Conservation (phyloP, 1,140 invertebrate species). For the Metopolophium dirhodum region DNA sequence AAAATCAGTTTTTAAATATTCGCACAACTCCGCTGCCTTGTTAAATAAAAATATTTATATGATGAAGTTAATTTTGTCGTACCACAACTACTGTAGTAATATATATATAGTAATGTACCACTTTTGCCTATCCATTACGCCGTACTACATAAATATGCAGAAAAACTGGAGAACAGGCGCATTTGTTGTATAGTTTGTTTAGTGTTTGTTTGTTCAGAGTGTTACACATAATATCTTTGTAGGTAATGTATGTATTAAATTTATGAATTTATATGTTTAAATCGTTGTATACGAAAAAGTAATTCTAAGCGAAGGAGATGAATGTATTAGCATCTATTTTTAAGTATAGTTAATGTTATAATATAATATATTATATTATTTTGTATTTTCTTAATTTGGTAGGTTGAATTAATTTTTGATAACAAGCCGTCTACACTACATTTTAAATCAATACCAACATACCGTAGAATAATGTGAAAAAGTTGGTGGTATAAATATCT, state of each 20-base stretch:
- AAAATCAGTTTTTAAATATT: neutral
- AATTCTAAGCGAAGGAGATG: neutral
- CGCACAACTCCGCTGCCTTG: neutral
- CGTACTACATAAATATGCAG: neutral
- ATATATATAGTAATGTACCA: neutral
- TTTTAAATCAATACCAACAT: neutral
- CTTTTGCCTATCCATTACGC: neutral
- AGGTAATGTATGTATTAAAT: neutral
- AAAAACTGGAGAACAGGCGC: neutral
- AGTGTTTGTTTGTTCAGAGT: neutral
- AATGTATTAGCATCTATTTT: neutral
- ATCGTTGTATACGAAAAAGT: neutral
- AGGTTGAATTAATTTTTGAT: neutral
- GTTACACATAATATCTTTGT: neutral
- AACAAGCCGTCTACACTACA: neutral
- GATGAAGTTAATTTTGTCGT: neutral
- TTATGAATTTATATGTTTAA: neutral
- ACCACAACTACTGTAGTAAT: neutral
- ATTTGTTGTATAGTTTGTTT: neutral
- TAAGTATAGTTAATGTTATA: neutral
- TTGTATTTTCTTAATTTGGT: neutral
- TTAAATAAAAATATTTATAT: neutral
- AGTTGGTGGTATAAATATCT: neutral
- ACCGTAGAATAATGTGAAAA: neutral
- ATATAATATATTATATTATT: too few species aligned